phyloP scores from a whole-genome alignment of 2,113 vertebrate genomes.

The Chunga burmeisteri region DNA sequence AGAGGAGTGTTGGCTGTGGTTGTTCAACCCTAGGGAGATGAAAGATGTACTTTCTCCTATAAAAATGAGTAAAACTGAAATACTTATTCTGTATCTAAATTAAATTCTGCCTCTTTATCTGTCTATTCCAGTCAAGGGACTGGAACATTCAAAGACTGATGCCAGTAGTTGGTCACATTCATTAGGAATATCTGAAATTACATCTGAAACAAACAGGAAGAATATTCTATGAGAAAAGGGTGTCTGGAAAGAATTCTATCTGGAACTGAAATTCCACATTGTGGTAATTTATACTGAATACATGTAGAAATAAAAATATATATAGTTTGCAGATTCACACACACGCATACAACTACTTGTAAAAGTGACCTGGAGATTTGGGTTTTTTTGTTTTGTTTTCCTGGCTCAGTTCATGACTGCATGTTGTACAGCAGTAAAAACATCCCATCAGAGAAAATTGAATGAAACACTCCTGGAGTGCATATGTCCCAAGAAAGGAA shows the following conservation, averaged over 20 bases:
- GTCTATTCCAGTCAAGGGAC: not conserved
- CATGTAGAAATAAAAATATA: not conserved
- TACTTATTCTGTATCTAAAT: not conserved
- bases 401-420: not conserved
- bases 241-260: not conserved
- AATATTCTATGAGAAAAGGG: not conserved
- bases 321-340: not conserved
- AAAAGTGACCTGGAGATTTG: not conserved
- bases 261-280: not conserved
- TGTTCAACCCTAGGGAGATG: not conserved
- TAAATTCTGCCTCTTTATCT: not conserved
- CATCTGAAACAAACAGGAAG: not conserved
- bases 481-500: not conserved
- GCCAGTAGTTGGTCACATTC: not conserved
- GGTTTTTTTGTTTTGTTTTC: not conserved
- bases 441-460: not conserved
- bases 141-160: not conserved
- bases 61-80: not conserved
- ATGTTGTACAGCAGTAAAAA: not conserved
- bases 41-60: not conserved
- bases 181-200: not conserved
- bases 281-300: not conserved
- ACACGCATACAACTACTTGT: not conserved
- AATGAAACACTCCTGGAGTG: not conserved
- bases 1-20: not conserved